Percentiles rank a stretch among this genome's conserved stretches.
These are phyloP conservation scores for Eucidaris tribuloides DNA, from an alignment of 35 echinoderm and acorn worm genomes.

Conservation along the genomic window DNA sequence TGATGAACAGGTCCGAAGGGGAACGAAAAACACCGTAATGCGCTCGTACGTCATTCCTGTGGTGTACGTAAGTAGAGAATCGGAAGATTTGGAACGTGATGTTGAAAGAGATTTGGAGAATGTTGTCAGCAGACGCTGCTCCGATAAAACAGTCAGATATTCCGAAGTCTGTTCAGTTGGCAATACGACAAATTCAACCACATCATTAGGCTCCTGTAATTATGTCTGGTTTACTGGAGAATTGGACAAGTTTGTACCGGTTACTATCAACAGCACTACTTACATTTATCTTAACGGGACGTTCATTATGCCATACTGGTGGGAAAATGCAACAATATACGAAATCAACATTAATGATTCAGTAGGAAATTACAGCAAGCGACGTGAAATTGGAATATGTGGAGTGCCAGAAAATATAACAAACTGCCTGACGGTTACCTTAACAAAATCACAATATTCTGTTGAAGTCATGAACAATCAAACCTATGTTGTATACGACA, in stretches of 20 bases:
- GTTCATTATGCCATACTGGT: neutral
- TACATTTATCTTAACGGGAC: neutral
- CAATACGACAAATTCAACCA: neutral
- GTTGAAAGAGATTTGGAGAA: too few relatives aligned
- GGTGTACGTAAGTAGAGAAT: too few relatives aligned
- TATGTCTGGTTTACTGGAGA: neutral
- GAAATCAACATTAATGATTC: neutral
- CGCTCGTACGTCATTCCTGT: too few relatives aligned
- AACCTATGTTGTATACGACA: neutral
- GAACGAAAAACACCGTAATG: too few relatives aligned
- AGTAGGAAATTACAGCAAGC: neutral
- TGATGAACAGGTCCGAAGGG: too few relatives aligned
- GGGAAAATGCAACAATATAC: neutral
- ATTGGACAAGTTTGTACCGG: neutral
- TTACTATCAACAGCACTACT: neutral
- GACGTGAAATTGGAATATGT: neutral
- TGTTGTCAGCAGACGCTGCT: neutral
- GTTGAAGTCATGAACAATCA: neutral
- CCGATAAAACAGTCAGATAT: neutral
- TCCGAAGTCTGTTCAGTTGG: neutral
- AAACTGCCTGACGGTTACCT: neutral
- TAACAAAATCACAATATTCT: neutral
- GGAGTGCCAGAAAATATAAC: neutral
- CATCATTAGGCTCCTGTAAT: neutral
- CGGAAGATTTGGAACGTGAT: too few relatives aligned